Conservation (phyloP, 2,113 vertebrate species). For the Nothoprocta pentlandii region DNA sequence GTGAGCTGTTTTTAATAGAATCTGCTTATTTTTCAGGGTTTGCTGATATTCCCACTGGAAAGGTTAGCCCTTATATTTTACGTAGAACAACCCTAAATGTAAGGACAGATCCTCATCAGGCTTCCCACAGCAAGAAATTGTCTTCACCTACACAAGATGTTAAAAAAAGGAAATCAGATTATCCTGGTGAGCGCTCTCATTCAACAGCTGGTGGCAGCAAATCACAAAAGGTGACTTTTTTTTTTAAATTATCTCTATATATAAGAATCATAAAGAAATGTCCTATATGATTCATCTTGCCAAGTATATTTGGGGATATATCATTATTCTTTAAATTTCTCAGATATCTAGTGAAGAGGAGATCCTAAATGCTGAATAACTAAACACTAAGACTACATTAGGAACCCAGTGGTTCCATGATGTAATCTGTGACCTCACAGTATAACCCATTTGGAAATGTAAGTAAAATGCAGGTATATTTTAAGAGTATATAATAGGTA, state of each 20-base stretch:
- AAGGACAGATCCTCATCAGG: constrained; percentile 78
- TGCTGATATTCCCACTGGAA: constrained; percentile 84
- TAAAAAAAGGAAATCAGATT: constrained; percentile 43
- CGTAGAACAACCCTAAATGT: constrained; percentile 78
- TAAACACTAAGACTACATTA: not conserved
- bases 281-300: not conserved
- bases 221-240: constrained; percentile 76
- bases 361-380: not conserved
- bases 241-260: not conserved
- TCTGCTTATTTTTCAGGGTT: constrained; percentile 78
- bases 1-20: not conserved
- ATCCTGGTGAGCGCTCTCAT: constrained; percentile 25
- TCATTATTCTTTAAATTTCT: not conserved
- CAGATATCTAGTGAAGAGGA: not conserved
- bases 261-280: not conserved
- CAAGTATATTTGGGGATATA: not conserved
- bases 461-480: not conserved
- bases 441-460: not conserved
- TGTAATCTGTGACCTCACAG: not conserved
- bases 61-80: constrained; percentile 83
- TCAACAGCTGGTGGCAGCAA: constrained; percentile 83
- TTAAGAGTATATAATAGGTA: not conserved
- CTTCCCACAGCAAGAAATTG: constrained; percentile 54
- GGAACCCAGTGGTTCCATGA: not conserved
- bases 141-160: not conserved